Evolutionary conservation across 2,888 invertebrate genomes (phyloP).

Genomic region (Sylvicola fuscatus): DNA sequence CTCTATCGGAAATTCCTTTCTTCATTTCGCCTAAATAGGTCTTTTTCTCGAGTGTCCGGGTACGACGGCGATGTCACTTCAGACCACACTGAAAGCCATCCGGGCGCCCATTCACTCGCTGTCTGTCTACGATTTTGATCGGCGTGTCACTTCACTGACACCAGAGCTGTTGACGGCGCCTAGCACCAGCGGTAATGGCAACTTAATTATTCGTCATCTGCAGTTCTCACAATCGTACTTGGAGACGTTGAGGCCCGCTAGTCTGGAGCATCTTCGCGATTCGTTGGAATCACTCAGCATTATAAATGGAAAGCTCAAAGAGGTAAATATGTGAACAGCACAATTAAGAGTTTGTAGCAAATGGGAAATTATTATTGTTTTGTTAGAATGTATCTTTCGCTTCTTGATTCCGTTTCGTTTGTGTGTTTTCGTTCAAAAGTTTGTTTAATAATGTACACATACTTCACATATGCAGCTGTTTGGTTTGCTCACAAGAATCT

Average conservation of each 20-base stretch:
- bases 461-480: too few species aligned
- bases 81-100: constrained; percentile 48
- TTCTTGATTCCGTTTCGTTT: too few species aligned
- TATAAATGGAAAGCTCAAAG: constrained; percentile 42
- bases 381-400: too few species aligned
- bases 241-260: constrained; percentile 50
- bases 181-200: constrained; percentile 21
- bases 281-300: constrained; percentile 61
- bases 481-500: too few species aligned
- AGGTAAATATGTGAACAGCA: too few species aligned
- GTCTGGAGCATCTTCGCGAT: constrained; percentile 46
- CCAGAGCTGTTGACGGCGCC: constrained; percentile 50
- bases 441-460: too few species aligned
- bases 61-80: constrained; percentile 53
- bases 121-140: constrained; percentile 75
- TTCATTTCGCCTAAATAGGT: constrained; percentile 29
- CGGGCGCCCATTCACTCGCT: constrained; percentile 57
- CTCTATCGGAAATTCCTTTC: background rate
- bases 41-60: constrained; percentile 77
- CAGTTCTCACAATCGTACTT: constrained; percentile 60
- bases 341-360: too few species aligned
- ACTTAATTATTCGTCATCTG: constrained; percentile 36
- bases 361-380: too few species aligned
- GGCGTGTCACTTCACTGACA: constrained; percentile 52
- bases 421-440: too few species aligned